These are phyloP conservation scores for Aplysina aerophoba DNA, from an alignment of 37 sponge, comb jelly and placozoan genomes.

Conservation along the genomic window DNA sequence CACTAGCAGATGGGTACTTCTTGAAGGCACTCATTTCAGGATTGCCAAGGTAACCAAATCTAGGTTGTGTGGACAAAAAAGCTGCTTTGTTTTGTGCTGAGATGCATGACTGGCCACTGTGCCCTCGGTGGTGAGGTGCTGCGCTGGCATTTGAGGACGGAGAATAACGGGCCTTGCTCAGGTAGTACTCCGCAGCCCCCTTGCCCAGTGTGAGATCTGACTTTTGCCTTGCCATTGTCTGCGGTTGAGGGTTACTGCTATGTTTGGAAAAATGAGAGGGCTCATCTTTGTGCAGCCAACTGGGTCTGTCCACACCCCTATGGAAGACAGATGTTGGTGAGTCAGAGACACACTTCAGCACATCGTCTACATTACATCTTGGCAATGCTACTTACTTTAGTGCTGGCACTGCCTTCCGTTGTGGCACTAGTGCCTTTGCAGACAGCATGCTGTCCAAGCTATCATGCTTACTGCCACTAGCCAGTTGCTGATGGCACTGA, in stretches of 20 bases:
- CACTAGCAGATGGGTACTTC: background rate
- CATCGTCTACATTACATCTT: no score
- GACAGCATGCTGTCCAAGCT: constrained; percentile 3
- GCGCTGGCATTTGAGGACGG: constrained; percentile 41
- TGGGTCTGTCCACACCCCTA: background rate
- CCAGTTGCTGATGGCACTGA: background rate
- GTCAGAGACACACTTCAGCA: no score
- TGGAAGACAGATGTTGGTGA: no score
- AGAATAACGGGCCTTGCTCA: constrained; percentile 78
- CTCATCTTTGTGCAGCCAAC: background rate
- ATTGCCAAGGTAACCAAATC: constrained; percentile 37
- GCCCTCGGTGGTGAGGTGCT: background rate
- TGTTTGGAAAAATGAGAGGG: no score
- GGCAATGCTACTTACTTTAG: no score
- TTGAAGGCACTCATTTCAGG: background rate
- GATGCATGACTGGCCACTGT: background rate
- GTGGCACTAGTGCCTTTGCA: background rate
- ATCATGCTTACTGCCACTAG: no score
- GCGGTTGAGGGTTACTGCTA: no score
- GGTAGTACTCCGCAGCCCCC: constrained; percentile 68
- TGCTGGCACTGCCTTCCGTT: no score
- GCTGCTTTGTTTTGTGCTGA: background rate
- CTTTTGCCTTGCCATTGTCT: no score
- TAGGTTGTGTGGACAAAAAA: constrained; percentile 67
- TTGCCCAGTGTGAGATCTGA: background rate